Base-by-base conservation (phyloP, 2,888 invertebrate genomes). In the Mantis religiosa region DNA sequence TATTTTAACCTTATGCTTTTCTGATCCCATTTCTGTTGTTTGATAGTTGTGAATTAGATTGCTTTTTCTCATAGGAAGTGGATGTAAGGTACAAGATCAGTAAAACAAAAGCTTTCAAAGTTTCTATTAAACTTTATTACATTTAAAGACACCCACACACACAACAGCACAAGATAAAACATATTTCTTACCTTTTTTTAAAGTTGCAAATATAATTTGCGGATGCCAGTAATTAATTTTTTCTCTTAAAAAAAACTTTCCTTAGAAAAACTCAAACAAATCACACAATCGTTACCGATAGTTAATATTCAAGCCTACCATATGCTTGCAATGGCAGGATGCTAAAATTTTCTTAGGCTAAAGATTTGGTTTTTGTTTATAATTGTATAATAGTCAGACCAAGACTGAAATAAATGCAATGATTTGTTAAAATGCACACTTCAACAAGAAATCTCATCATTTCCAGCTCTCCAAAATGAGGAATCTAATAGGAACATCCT, bases 41-140 rank as follows among this genome's bases (percentile, higher is more conserved):
- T 9, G 12, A 41, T 12, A 41, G 9, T 41, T 41, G 6, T 41
- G 41, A 12, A 41, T 41, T 41, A 12, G 12, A 12, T 41, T 41
- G 12, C 9, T 12, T 12, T 12, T 41, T 12, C 41, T 41, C 34
- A 41, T 41, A 41, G 34, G 34, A 34, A 41, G 41, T 12, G 1
- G 12, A 3, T 30, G 2, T 0, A 41, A 41, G 20, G 25, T 71
- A 0, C 2, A 54, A 71, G 54, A 20, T 71, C 0, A 71, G 25
- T 71, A 71, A 71, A 71, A 71, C 54, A 71, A 71, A 41, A 71
- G 6, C 54, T 82, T 89, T 89, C 89, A 89, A 89, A 89, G 89
- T 89, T 89, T 89, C 89, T 89, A 89, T 89, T 89, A 89, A 89
- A 89, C 89, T 89, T 89, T 89, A 89, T 89, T 89, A 89, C 89